phyloP scores from a whole-genome alignment of 2,888 invertebrate genomes.

The Thyatira batis region DNA sequence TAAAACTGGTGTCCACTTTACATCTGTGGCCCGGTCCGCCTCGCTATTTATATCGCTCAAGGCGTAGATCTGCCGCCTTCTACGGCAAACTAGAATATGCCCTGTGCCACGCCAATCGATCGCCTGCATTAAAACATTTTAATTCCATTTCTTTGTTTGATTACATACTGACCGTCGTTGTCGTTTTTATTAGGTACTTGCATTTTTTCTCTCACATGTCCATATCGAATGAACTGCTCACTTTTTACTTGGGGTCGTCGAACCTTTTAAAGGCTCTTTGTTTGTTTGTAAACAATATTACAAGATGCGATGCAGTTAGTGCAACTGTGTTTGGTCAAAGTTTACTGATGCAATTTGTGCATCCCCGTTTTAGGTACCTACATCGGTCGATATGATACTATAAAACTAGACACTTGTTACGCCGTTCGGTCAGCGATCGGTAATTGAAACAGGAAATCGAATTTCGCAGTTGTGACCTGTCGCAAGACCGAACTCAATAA shows the following conservation, averaged over 20 bases:
- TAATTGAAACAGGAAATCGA: conserved; percentile 59
- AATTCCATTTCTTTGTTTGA: conserved; percentile 58
- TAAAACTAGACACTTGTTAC: conserved; percentile 30
- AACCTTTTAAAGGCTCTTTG: conserved; percentile 59
- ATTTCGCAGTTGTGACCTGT: conserved; percentile 45
- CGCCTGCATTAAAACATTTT: conserved; percentile 61
- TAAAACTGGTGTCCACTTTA: conserved; percentile 77
- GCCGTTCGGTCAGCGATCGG: conserved; percentile 14
- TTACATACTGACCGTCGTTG: conserved; percentile 43
- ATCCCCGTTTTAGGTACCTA: conserved; percentile 21
- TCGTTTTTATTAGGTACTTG: conserved; percentile 43
- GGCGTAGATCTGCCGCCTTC: conserved; percentile 70
- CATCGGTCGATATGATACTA: conserved; percentile 16
- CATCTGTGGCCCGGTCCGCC: conserved; percentile 59
- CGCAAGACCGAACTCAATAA: conserved; percentile 44
- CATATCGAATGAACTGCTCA: conserved; percentile 32
- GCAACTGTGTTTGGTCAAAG: conserved; percentile 46
- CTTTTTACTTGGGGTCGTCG: conserved; percentile 58
- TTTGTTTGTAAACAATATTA: conserved; percentile 60
- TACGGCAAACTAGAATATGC: conserved; percentile 70
- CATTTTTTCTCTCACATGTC: conserved; percentile 36
- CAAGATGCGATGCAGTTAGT: conserved; percentile 47
- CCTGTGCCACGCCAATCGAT: conserved; percentile 59
- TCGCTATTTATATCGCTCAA: conserved; percentile 72
- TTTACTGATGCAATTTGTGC: conserved; percentile 41